Percentiles rank a stretch among this genome's conserved stretches.
Conservation (phyloP, 2,113 vertebrate genomes). For the Hemibagrus wyckioides region DNA sequence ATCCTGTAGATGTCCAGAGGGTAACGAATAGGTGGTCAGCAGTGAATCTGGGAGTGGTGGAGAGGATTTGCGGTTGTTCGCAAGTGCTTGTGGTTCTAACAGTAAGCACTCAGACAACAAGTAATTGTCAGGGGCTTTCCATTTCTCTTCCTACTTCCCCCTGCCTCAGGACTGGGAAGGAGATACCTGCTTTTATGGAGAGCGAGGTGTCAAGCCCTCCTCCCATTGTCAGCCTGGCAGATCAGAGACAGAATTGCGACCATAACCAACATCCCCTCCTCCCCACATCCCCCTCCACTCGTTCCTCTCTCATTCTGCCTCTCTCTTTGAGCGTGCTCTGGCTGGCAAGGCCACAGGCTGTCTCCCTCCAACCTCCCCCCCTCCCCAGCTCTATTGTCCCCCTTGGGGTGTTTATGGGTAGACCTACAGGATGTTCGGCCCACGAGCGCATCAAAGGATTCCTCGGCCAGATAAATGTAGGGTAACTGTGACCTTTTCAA, state of each 20-base stretch:
- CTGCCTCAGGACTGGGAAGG: conserved; percentile 54
- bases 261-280: conserved; percentile 5
- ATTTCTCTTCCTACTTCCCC: conserved; percentile 31
- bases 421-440: conserved; percentile 76
- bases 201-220: conserved; percentile 70
- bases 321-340: conserved; percentile 29
- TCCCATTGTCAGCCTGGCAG: conserved; percentile 65
- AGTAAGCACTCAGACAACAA: conserved; percentile 63
- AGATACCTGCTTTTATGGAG: conserved; percentile 59
- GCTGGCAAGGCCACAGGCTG: conserved; percentile 44
- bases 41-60: conserved; percentile 28
- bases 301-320: not conserved
- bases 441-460: conserved; percentile 74
- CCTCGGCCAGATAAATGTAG: conserved; percentile 67
- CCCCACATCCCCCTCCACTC: not conserved
- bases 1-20: conserved; percentile 27
- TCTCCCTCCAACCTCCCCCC: conserved; percentile 46
- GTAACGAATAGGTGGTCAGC: conserved; percentile 10
- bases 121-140: conserved; percentile 48
- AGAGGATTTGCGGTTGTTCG: conserved; percentile 59
- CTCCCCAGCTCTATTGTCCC: conserved; percentile 65
- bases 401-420: conserved; percentile 75
- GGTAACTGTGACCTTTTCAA: conserved; percentile 74
- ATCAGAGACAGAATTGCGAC: conserved; percentile 49
- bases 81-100: conserved; percentile 62